phyloP scores from a whole-genome alignment of 2,113 vertebrate genomes.

The Empidonax traillii region DNA sequence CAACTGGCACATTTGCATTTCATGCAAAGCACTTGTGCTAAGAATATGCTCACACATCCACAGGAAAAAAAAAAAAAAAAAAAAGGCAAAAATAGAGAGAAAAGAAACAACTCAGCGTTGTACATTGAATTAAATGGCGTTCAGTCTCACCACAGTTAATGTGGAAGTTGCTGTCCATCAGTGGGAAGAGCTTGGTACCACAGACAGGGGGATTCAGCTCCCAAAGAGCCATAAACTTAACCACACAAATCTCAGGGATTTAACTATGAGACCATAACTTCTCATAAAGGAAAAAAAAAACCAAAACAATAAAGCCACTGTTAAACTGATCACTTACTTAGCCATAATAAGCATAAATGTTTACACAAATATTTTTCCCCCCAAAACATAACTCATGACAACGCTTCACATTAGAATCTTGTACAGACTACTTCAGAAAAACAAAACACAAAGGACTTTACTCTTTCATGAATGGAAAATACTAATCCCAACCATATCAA shows the following conservation, averaged over 20 bases:
- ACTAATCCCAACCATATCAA: background rate
- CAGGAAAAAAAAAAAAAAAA: background rate
- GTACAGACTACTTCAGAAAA: background rate
- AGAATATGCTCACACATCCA: background rate
- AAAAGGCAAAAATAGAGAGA: background rate
- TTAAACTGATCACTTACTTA: background rate
- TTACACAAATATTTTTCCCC: background rate
- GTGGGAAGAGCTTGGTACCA: background rate
- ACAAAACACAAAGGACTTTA: background rate
- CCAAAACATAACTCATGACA: background rate
- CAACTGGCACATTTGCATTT: constrained; percentile 3
- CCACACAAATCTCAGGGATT: background rate
- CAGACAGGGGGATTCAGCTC: background rate
- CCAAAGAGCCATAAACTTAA: background rate
- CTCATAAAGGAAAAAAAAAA: background rate
- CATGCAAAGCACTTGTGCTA: background rate
- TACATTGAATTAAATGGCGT: background rate
- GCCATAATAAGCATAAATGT: background rate
- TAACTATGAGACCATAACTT: background rate
- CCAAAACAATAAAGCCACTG: background rate
- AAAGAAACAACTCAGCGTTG: background rate
- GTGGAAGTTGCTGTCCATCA: background rate
- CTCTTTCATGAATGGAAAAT: background rate
- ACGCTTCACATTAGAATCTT: background rate
- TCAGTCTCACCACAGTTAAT: background rate